Evolutionary conservation across 2,113 vertebrate species (phyloP), one percentile per base, ranked within the genome.

Genomic region (Porphyrio hochstetteri): DNA sequence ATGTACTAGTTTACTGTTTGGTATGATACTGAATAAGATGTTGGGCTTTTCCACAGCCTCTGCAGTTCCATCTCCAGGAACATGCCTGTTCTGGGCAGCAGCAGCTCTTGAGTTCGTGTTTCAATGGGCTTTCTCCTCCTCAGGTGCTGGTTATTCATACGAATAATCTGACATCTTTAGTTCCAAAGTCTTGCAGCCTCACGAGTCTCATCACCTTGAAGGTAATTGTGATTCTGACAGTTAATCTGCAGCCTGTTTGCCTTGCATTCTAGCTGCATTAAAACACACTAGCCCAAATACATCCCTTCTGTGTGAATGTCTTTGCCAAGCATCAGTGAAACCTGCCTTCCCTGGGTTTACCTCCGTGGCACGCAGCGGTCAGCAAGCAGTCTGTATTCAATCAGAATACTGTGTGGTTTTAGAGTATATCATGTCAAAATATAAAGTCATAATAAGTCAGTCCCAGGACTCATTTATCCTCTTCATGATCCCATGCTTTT

Each of bases 71-170:
- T 52, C 60, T 67, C 65, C 28, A 6, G 38, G 44, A 11, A 60
- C 7, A 11, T 69, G 69, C 35, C 53, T 90, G 40, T 82, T 69
- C 65, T 76, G 20, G 59, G 7, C 42, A 36, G 46, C 36, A 42
- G 9, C 6, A 5, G 61, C 65, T 36, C 74, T 46, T 81, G 38
- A 81, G 20, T 44, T 53, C 3, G 7, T 20, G 8, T 44, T 13
- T 13, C 74, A 27, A 3, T 36, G 16, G 7, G 4, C 13, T 69
- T 86, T 88, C 70, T 89, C 81, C 74, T 92, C 38, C 69, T 80
- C 94, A 98, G 99, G 99, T 99, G 64, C 95, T 99, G 91, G 99
- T 99, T 86, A 97, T 99, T 74, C 99, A 99, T 68, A 98, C 97
- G 4, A 99, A 99, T 90, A 97, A 98, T 59, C 97, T 99, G 94